These are phyloP conservation scores for Acanthoscelides obtectus DNA, from an alignment of 2,888 invertebrate genomes.

Conservation along the genomic window DNA sequence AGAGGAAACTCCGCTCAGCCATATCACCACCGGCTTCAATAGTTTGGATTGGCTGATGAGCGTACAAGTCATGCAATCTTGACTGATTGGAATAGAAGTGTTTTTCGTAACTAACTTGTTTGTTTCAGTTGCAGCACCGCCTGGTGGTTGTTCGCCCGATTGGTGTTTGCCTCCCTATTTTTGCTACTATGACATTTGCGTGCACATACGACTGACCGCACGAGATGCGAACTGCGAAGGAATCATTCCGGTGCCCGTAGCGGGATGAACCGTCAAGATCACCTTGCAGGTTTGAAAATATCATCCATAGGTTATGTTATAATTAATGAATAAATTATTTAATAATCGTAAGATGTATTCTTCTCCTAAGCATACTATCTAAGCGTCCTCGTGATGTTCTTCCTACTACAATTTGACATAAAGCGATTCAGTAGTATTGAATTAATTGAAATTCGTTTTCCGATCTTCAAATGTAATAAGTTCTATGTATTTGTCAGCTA, in stretches of 20 bases:
- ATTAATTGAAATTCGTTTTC: too few relatives aligned
- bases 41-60: too few relatives aligned
- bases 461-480: too few relatives aligned
- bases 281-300: too few relatives aligned
- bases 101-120: neutral
- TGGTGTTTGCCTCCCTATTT: neutral
- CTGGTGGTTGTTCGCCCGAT: neutral
- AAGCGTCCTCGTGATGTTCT: too few relatives aligned
- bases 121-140: neutral
- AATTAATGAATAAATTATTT: neutral
- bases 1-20: too few relatives aligned
- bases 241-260: neutral
- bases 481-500: too few relatives aligned
- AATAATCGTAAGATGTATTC: neutral
- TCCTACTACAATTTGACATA: too few relatives aligned
- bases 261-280: neutral
- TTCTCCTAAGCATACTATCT: too few relatives aligned
- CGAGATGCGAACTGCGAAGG: neutral
- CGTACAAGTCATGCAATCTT: neutral
- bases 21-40: too few relatives aligned
- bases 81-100: too few relatives aligned
- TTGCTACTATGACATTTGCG: neutral
- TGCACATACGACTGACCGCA: neutral
- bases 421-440: too few relatives aligned
- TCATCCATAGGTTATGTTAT: neutral